These are phyloP conservation scores for Craseonycteris thonglongyai DNA, from an alignment of 2,113 vertebrate genomes.

Conservation along the genomic window DNA sequence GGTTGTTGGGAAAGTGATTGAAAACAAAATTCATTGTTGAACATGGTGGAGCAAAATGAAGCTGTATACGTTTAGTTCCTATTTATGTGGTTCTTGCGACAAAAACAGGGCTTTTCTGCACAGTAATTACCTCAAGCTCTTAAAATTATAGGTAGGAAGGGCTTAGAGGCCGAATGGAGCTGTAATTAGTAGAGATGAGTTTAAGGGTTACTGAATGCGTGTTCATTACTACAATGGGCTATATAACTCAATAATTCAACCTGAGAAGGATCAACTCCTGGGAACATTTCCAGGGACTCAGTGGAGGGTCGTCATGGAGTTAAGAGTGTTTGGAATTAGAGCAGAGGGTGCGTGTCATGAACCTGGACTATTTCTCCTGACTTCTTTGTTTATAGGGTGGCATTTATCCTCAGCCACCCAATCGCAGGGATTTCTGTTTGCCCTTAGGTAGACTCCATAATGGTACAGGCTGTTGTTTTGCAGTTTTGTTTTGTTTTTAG, in stretches of 20 bases:
- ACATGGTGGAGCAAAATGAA: background rate
- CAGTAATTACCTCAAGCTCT: slow-evolving; percentile 27
- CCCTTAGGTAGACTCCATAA: background rate
- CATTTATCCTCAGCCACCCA: slow-evolving; percentile 25
- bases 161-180: background rate
- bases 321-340: slow-evolving; percentile 40
- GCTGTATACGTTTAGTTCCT: background rate
- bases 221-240: background rate
- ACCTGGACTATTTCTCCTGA: slow-evolving; percentile 43
- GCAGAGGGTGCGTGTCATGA: background rate
- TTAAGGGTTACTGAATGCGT: background rate
- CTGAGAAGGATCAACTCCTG: background rate
- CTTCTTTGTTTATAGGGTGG: slow-evolving; percentile 2
- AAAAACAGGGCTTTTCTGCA: background rate
- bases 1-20: background rate
- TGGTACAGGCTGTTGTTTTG: background rate
- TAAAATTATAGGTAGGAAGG: slow-evolving; percentile 20
- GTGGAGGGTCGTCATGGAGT: slow-evolving; percentile 58
- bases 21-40: background rate
- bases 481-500: background rate
- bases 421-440: slow-evolving; percentile 18
- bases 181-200: slow-evolving; percentile 23
- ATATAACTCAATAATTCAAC: background rate
- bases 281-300: slow-evolving; percentile 19
- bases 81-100: background rate